Percentiles rank a stretch among this genome's conserved stretches.
phyloP scores from a whole-genome alignment of 1,140 invertebrate genomes.

The Phortica variegata region DNA sequence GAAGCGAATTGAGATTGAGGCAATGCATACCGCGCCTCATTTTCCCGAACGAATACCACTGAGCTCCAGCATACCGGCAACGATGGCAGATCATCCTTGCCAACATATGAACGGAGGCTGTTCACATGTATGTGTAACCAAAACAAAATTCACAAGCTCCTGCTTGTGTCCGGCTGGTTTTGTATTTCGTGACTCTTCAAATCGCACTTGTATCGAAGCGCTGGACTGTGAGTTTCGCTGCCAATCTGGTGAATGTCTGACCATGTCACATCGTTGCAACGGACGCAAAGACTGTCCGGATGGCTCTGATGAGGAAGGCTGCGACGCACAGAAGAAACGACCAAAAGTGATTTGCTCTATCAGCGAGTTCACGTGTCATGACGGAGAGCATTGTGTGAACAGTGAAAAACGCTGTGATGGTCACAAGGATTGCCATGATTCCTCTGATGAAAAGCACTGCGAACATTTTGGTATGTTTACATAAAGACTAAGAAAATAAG shows the following conservation, averaged over 20 bases:
- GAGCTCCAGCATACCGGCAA: conserved; percentile 13
- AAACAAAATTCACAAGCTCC: conserved; percentile 29
- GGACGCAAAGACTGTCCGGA: conserved; percentile 67
- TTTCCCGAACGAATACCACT: conserved; percentile 29
- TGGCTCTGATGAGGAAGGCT: conserved; percentile 69
- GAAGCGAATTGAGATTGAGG: conserved; percentile 39
- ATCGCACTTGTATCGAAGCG: conserved; percentile 59
- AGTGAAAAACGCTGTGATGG: conserved; percentile 68
- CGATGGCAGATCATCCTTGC: conserved; percentile 61
- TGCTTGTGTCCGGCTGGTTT: conserved; percentile 68
- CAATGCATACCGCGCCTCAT: neutral
- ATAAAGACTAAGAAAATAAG: neutral
- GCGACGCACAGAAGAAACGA: conserved; percentile 54
- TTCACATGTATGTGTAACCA: conserved; percentile 68
- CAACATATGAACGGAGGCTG: conserved; percentile 68
- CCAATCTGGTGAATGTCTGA: conserved; percentile 66
- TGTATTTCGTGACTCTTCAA: conserved; percentile 56
- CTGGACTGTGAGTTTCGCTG: conserved; percentile 61
- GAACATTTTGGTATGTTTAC: conserved; percentile 44
- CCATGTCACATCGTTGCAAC: conserved; percentile 67
- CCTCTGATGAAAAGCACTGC: conserved; percentile 73
- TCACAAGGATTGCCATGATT: conserved; percentile 72
- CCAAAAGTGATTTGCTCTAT: conserved; percentile 58
- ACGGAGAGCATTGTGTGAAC: conserved; percentile 57
- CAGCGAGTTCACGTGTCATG: conserved; percentile 65